These are phyloP conservation scores for Huso huso DNA, from an alignment of 2,797 vertebrate species.

Conservation along the genomic window DNA sequence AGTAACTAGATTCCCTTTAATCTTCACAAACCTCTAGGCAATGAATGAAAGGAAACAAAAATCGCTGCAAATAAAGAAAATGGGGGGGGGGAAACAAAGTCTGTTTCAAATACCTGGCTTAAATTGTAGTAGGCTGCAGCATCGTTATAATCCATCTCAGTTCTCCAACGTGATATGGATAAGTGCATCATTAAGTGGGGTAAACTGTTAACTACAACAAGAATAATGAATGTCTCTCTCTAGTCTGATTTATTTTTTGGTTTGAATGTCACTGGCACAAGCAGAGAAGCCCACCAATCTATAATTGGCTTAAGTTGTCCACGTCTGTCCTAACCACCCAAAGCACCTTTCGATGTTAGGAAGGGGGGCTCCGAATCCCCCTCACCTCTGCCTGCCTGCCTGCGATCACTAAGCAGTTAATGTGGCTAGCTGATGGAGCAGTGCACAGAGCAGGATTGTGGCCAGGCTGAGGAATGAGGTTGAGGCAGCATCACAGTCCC, in stretches of 20 bases:
- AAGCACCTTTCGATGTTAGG: constrained; percentile 14
- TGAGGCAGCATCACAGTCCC: constrained; percentile 61
- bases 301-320: not conserved
- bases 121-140: constrained; percentile 51
- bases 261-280: not conserved
- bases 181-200: constrained; percentile 20
- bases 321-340: not conserved
- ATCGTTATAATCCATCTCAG: constrained; percentile 29
- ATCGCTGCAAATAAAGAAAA: constrained; percentile 53
- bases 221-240: constrained; percentile 8
- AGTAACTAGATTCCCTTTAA: not conserved
- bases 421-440: constrained; percentile 60
- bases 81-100: constrained; percentile 35
- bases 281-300: not conserved
- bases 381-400: constrained; percentile 8
- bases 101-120: constrained; percentile 37
- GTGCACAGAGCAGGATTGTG: constrained; percentile 60
- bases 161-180: constrained; percentile 14
- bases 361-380: constrained; percentile 23
- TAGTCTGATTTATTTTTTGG: not conserved
- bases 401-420: constrained; percentile 51
- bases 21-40: constrained; percentile 55
- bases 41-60: constrained; percentile 47
- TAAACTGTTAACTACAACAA: constrained; percentile 21
- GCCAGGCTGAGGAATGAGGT: constrained; percentile 39